Evolutionary conservation across 2,113 vertebrate species (phyloP).

Genomic region (Engraulis encrasicolus): DNA sequence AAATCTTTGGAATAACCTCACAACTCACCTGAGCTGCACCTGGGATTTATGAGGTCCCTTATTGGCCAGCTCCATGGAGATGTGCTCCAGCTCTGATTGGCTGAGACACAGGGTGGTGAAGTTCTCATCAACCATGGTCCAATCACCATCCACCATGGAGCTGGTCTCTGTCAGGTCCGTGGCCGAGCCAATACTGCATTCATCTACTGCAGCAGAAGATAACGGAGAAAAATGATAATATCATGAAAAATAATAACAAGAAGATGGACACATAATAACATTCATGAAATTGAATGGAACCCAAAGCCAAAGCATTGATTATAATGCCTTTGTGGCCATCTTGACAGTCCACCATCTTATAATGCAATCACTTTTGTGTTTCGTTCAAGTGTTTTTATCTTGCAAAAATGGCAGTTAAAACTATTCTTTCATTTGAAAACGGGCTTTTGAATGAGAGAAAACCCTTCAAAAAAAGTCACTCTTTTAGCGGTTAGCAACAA

Average conservation of each 20-base stretch:
- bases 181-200: slow-evolving; percentile 96
- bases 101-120: slow-evolving; percentile 89
- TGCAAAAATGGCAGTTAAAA: too few relatives aligned
- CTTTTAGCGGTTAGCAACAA: too few relatives aligned
- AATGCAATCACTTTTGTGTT: too few relatives aligned
- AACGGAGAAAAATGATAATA: background rate
- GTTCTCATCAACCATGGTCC: slow-evolving; percentile 97
- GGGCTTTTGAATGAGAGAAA: too few relatives aligned
- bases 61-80: slow-evolving; percentile 95
- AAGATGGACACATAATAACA: background rate
- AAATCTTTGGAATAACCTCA: too few relatives aligned
- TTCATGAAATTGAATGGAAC: too few relatives aligned
- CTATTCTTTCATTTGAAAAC: too few relatives aligned
- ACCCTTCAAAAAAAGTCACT: too few relatives aligned
- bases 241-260: background rate
- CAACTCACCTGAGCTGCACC: slow-evolving; percentile 89
- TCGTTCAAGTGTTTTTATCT: too few relatives aligned
- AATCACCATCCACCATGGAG: slow-evolving; percentile 95
- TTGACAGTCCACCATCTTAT: too few relatives aligned
- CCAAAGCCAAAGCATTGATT: too few relatives aligned
- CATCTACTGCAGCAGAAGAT: slow-evolving; percentile 80
- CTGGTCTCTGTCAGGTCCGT: slow-evolving; percentile 97
- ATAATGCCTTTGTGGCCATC: too few relatives aligned
- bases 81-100: slow-evolving; percentile 94
- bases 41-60: slow-evolving; percentile 97